Percentiles rank a stretch among this genome's conserved stretches.
Evolutionary conservation across 2,797 vertebrate genomes (phyloP).

Genomic region (Eurystomus glaucurus): DNA sequence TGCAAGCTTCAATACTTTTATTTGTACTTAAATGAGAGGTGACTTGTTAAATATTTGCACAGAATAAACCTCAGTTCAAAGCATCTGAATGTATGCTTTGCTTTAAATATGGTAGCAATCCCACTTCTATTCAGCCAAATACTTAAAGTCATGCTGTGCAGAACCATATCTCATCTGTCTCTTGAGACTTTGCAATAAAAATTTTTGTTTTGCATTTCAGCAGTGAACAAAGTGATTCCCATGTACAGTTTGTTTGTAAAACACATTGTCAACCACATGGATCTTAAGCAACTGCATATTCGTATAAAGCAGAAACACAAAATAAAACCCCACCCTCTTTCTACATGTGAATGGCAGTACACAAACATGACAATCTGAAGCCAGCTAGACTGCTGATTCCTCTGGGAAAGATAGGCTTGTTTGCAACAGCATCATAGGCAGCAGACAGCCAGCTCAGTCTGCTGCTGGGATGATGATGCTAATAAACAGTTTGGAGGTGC

Average conservation of each 20-base stretch:
- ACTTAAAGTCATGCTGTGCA: constrained; percentile 13
- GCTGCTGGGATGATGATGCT: neutral
- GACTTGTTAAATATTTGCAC: constrained; percentile 12
- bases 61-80: constrained; percentile 35
- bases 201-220: constrained; percentile 33
- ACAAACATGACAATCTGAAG: neutral
- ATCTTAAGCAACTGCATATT: constrained; percentile 28
- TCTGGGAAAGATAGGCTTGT: neutral
- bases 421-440: constrained; percentile 14
- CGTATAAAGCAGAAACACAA: constrained; percentile 16
- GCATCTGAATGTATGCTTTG: neutral
- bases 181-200: constrained; percentile 38
- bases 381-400: neutral
- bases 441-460: neutral
- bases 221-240: constrained; percentile 11
- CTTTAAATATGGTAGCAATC: constrained; percentile 49
- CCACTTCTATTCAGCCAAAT: neutral
- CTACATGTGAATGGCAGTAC: neutral
- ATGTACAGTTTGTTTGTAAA: constrained; percentile 60
- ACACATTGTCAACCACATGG: constrained; percentile 59
- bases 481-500: neutral
- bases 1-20: constrained; percentile 48
- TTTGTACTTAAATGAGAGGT: constrained; percentile 44
- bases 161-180: constrained; percentile 33
- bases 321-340: neutral